These are phyloP conservation scores for Drosophila atripex DNA, from an alignment of 2,888 invertebrate genomes.

Conservation along the genomic window DNA sequence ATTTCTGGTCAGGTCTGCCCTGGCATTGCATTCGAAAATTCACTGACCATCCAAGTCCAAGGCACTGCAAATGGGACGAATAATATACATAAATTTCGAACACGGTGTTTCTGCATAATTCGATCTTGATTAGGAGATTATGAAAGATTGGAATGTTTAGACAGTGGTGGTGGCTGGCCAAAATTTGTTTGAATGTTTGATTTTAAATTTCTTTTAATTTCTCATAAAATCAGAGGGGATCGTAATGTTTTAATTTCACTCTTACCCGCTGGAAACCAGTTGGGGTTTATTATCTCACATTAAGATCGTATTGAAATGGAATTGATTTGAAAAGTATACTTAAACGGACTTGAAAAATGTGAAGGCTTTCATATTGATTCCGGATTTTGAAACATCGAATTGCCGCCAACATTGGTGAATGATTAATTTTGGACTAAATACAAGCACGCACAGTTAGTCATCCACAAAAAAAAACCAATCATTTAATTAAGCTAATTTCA, in stretches of 20 bases:
- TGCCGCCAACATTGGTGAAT: background rate
- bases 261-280: slow-evolving; percentile 24
- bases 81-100: slow-evolving; percentile 17
- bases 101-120: slow-evolving; percentile 19
- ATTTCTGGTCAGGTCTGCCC: background rate
- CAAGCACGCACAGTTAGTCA: slow-evolving; percentile 8
- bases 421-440: background rate
- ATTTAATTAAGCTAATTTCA: slow-evolving; percentile 25
- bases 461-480: slow-evolving; percentile 9
- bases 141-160: slow-evolving; percentile 15
- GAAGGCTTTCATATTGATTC: background rate
- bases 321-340: slow-evolving; percentile 2
- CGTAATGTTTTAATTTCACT: slow-evolving; percentile 23
- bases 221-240: slow-evolving; percentile 14
- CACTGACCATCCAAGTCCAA: slow-evolving; percentile 24
- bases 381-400: background rate
- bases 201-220: slow-evolving; percentile 24
- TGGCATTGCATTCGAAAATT: slow-evolving; percentile 25
- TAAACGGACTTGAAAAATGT: background rate
- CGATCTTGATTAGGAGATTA: slow-evolving; percentile 29
- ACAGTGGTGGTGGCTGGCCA: background rate
- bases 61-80: slow-evolving; percentile 30
- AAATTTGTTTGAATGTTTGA: background rate
- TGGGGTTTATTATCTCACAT: slow-evolving; percentile 3
- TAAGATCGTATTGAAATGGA: slow-evolving; percentile 4